Conservation (phyloP, 2,888 invertebrate genomes). For the Tinea semifulvella region DNA sequence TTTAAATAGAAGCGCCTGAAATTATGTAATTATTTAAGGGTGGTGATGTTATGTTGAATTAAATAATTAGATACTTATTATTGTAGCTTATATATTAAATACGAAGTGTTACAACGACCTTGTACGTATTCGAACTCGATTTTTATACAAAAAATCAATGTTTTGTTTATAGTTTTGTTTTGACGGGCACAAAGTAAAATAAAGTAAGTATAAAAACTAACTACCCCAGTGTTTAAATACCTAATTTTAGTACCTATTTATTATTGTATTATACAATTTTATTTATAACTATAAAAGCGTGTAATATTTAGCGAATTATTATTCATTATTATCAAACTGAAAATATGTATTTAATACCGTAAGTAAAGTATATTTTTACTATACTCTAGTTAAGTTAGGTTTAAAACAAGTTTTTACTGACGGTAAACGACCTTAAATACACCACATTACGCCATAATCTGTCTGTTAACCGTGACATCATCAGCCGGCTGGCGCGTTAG, state of each 20-base stretch:
- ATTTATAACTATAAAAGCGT: too few species aligned
- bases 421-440: too few species aligned
- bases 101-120: background rate
- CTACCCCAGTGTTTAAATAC: background rate
- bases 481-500: background rate
- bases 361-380: too few species aligned
- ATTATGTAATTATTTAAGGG: constrained; percentile 9
- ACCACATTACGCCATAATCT: constrained; percentile 4
- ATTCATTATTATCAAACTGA: too few species aligned
- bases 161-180: constrained; percentile 9
- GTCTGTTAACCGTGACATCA: background rate
- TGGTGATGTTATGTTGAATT: constrained; percentile 7
- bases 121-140: background rate
- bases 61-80: background rate
- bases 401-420: too few species aligned
- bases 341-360: background rate
- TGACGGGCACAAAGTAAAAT: background rate
- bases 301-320: background rate
- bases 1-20: constrained; percentile 3
- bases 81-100: background rate
- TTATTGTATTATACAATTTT: background rate
- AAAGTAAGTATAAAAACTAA: background rate
- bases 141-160: background rate
- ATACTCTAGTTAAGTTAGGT: too few species aligned
- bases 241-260: background rate